Evolutionary conservation across 2,113 vertebrate species (phyloP).

Genomic region (Illadopsis cleaveri): DNA sequence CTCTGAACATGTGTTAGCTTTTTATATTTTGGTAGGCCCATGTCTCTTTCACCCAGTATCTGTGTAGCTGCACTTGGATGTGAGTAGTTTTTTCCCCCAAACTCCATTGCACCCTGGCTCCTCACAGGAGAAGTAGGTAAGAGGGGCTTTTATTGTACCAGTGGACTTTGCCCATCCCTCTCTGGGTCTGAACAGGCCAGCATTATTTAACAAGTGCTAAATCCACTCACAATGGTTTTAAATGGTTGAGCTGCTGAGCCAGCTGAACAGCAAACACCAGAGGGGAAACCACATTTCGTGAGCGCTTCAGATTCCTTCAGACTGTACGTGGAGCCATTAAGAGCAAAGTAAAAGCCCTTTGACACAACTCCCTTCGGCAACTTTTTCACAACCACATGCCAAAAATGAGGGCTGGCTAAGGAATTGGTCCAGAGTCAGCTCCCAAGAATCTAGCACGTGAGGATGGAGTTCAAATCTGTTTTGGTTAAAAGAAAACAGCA

Average conservation of each 20-base stretch:
- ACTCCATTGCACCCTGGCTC: background rate
- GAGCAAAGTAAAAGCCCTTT: conserved; percentile 38
- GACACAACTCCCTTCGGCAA: background rate
- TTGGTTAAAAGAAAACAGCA: background rate
- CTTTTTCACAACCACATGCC: background rate
- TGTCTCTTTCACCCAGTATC: background rate
- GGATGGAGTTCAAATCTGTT: background rate
- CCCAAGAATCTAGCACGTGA: background rate
- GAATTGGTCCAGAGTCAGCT: background rate
- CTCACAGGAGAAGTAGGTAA: background rate
- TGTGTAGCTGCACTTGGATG: background rate
- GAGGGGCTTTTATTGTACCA: background rate
- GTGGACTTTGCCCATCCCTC: conserved; percentile 45
- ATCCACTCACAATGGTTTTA: conserved; percentile 52
- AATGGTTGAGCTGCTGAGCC: conserved; percentile 60
- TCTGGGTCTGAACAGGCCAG: conserved; percentile 18
- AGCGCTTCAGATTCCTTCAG: conserved; percentile 52
- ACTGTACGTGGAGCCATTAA: background rate
- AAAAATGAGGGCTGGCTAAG: conserved; percentile 6
- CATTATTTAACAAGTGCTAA: conserved; percentile 59
- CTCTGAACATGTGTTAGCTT: accelerated
- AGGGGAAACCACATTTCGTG: conserved; percentile 55
- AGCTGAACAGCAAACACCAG: conserved; percentile 68
- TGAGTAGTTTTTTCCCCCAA: background rate
- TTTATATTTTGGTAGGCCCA: background rate